Conservation (phyloP, 2,888 invertebrate genomes). For the Fissipunctia ypsillon region DNA sequence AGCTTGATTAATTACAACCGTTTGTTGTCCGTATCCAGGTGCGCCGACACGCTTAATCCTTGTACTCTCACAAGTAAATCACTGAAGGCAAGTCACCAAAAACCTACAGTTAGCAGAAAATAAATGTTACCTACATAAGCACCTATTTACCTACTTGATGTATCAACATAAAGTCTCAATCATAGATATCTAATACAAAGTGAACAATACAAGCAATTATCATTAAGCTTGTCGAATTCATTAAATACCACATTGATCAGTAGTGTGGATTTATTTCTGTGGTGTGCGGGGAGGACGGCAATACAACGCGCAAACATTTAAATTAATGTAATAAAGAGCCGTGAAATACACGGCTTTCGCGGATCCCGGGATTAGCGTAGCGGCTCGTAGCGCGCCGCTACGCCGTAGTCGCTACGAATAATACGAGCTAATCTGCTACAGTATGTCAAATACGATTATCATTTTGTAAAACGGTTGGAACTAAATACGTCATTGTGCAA, state of each 20-base stretch:
- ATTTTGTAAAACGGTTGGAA: constrained; percentile 1
- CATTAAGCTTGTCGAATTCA: constrained; percentile 37
- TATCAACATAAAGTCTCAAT: too few species aligned
- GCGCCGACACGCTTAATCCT: constrained; percentile 83
- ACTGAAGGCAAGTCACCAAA: constrained; percentile 14
- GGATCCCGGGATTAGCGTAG: constrained; percentile 80
- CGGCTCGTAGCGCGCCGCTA: constrained; percentile 66
- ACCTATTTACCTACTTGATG: neutral
- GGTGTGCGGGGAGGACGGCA: constrained; percentile 75
- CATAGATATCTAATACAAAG: neutral
- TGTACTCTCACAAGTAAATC: constrained; percentile 46
- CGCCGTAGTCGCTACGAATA: constrained; percentile 47
- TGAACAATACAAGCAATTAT: neutral
- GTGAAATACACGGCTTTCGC: constrained; percentile 85
- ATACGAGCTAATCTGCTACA: constrained; percentile 10
- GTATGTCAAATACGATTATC: neutral
- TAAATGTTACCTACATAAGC: neutral
- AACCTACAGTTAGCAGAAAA: neutral
- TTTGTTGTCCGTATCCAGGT: constrained; percentile 84
- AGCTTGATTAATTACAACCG: constrained; percentile 84
- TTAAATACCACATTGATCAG: constrained; percentile 62
- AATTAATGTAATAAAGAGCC: constrained; percentile 90
- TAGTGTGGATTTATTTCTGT: constrained; percentile 73
- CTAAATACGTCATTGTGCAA: neutral
- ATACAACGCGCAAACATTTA: constrained; percentile 87